Evolutionary conservation across 2,888 invertebrate genomes (phyloP).

Genomic region (Rotaria macrura): DNA sequence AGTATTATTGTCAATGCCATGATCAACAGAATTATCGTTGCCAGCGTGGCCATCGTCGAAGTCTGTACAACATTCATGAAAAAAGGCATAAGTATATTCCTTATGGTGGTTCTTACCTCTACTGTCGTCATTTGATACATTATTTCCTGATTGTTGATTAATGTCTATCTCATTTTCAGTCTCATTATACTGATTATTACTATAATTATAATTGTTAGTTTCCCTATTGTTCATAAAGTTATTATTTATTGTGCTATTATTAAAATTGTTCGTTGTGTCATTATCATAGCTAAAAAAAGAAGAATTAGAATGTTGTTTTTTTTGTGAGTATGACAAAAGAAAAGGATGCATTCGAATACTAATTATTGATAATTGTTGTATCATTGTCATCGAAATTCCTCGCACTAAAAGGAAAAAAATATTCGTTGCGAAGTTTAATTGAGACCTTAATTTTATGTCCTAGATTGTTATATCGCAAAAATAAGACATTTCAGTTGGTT

Average conservation of each 20-base stretch:
- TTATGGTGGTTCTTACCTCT: not conserved
- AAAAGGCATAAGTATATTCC: not conserved
- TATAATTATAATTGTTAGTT: not conserved
- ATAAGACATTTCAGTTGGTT: too few relatives aligned
- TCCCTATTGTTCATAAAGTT: not conserved
- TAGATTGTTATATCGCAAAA: too few relatives aligned
- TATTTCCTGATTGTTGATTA: not conserved
- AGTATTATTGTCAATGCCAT: not conserved
- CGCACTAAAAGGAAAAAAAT: not conserved
- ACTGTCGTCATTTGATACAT: not conserved
- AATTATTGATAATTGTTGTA: not conserved
- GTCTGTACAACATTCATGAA: not conserved
- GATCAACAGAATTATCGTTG: not conserved
- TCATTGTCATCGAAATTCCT: not conserved
- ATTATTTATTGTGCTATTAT: not conserved
- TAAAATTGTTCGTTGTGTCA: constrained; percentile 25
- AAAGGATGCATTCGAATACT: not conserved
- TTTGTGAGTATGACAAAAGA: too few relatives aligned
- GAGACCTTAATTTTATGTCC: not conserved
- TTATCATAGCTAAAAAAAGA: constrained; percentile 11
- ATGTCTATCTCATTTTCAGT: constrained; percentile 5
- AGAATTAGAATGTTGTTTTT: too few relatives aligned
- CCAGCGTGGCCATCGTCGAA: not conserved
- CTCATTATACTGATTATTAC: not conserved
- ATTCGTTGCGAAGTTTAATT: too few relatives aligned